Percentiles rank a stretch among this genome's conserved stretches.
phyloP scores from a whole-genome alignment of 1,140 invertebrate genomes.

The Eriocheir sinensis region DNA sequence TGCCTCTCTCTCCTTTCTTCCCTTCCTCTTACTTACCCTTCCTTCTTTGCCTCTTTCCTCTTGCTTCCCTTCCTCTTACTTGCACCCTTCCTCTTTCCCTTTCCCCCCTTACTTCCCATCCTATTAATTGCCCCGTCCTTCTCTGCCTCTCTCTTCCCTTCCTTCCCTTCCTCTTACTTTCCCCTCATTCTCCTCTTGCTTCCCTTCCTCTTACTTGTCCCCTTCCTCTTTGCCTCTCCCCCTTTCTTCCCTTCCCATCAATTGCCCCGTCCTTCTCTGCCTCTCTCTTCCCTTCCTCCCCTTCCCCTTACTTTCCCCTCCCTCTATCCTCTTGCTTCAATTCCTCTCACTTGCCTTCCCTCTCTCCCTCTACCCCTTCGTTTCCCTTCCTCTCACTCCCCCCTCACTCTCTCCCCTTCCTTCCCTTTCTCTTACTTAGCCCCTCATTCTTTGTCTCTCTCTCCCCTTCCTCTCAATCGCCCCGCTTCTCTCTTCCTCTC shows the following conservation, averaged over 20 bases:
- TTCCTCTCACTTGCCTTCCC: neutral
- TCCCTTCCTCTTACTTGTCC: no score
- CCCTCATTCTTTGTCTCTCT: no score
- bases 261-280: no score
- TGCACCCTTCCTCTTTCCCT: neutral
- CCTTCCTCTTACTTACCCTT: neutral
- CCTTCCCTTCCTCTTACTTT: no score
- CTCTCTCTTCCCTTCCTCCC: neutral
- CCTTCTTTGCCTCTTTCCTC: neutral
- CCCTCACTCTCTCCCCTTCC: neutral
- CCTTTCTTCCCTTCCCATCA: neutral
- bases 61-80: neutral
- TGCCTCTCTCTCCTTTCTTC: neutral
- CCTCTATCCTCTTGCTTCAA: neutral
- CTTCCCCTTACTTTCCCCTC: neutral
- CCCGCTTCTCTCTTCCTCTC: no score
- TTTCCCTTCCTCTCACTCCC: neutral
- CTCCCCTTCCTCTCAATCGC: no score
- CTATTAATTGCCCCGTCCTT: no score
- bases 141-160: no score
- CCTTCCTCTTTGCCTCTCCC: neutral
- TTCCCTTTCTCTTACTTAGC: no score
- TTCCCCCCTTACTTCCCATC: neutral
- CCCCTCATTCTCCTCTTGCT: no score
- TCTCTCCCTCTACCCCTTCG: neutral